Percentiles rank a stretch among this genome's conserved stretches.
Evolutionary conservation across 2,113 vertebrate genomes (phyloP).

Genomic region (Ailuropoda melanoleuca): DNA sequence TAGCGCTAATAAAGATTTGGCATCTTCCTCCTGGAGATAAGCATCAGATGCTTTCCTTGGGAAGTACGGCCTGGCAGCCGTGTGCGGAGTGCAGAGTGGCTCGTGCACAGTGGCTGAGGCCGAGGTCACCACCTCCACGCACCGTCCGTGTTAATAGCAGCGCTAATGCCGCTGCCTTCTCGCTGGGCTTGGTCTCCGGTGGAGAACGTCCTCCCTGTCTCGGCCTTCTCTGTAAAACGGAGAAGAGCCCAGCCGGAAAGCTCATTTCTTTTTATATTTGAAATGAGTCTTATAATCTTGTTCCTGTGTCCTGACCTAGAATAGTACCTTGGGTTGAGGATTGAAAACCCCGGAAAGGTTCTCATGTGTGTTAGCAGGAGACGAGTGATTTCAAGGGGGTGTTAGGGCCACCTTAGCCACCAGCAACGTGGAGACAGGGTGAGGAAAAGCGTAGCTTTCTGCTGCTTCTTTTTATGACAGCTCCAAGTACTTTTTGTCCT

Average conservation of each 20-base stretch:
- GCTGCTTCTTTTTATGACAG: neutral
- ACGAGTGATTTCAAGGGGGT: neutral
- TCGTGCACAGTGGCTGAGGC: neutral
- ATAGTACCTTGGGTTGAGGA: conserved; percentile 6
- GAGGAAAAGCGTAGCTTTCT: neutral
- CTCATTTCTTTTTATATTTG: neutral
- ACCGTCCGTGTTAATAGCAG: neutral
- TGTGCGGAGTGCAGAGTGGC: neutral
- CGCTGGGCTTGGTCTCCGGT: neutral
- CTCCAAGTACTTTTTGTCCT: neutral
- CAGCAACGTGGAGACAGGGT: neutral
- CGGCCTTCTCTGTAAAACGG: neutral
- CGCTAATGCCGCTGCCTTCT: neutral
- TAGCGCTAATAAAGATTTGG: neutral
- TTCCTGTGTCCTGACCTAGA: neutral
- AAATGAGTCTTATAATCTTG: neutral
- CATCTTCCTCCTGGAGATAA: conserved; percentile 20
- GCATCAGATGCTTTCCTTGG: neutral
- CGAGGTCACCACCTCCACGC: neutral
- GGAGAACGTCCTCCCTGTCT: neutral
- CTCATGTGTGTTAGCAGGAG: neutral
- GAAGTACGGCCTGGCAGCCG: neutral
- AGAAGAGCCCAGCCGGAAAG: neutral
- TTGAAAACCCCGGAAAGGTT: neutral
- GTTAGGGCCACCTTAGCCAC: neutral